Evolutionary conservation across 2,113 vertebrate species (phyloP), one percentile per base, ranked within the genome.

Genomic region (Eonycteris spelaea): DNA sequence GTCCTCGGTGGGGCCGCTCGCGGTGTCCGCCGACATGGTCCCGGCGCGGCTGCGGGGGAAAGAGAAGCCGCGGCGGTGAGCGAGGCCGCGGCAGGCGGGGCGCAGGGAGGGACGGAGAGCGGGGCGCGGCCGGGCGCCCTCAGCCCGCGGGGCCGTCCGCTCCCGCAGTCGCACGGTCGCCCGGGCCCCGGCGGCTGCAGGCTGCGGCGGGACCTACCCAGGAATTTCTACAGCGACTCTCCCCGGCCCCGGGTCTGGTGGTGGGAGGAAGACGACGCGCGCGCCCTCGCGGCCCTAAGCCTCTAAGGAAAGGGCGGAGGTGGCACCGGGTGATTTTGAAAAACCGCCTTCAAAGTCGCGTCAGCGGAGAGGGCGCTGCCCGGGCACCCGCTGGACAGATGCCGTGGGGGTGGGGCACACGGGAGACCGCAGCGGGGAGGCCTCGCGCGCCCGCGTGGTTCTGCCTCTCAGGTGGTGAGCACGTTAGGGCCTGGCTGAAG

Each of bases 1-100:
- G 94, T 99, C 98, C 88, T 98, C 95, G 0, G 98, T 99, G 95
- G 96, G 98, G 94, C 96, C 97, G 96, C 87, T 96, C 5, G 97
- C 51, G 19, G 94, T 95, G 86, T 98, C 97, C 0, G 96, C 92
- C 18, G 98, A 98, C 97, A 98, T 99, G 86, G 98, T 97, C 79
- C 85, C 40, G 63, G 74, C 28, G 89, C 90, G 6, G 53, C 86
- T 90, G 87, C 67, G 40, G 96, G 65, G 38, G 51, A 26, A 96
- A 95, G 68, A 0, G 0, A 13, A 82, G 91, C 16, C n/a, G 80
- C 28, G 1, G 73, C 33, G 15, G 78, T 90, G 90, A 95, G 96
- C 35, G 6, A 11, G 33, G 91, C 61, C 2, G 53, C 4, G 65
- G 71, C 55, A 35, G 16, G 35, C 9, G 65, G 57, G 45, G 3